Base-by-base conservation (phyloP, 2,113 vertebrate species). In the Grus americana region DNA sequence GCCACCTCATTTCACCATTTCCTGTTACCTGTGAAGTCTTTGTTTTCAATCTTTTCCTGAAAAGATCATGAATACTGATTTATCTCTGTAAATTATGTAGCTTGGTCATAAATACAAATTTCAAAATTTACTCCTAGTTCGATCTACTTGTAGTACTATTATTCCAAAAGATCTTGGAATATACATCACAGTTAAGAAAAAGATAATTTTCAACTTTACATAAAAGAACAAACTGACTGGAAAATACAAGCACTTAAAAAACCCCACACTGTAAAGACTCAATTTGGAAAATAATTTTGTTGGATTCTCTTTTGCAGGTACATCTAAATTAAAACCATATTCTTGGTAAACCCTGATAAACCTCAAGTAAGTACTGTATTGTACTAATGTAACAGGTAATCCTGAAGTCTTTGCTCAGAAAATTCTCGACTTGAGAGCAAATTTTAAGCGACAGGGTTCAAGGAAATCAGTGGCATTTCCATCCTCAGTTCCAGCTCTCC, bases 171-270 rank as follows among this genome's bases (percentile, higher is more conserved):
- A 85, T 42, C 65, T 91, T 62, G 74, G 76, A 94, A 81, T 92
- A 91, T 30, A 92, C 34, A 93, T 63, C 58, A 86, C 22, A 57
- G 44, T 88, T 90, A 74, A 79, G 79, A 71, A 93, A 65, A 95
- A 78, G 26, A 9, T 23, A 38, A 88, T 83, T 96, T 97, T 88
- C 63, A 91, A 88, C 38, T 88, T 91, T 75, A 55, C 67, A 79
- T 74, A 75, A 93, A 93, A 93, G 95, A 97, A 91, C 95, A 97
- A 97, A 97, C 94, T 96, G 94, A 97, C 94, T 97, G 94, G 96
- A 97, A 97, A 97, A 97, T 85, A 75, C 9, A 75, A 81, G 40
- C 17, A 54, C 42, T 89, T 70, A 8, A 75, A 82, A 82, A 7
- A 1, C 26, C 9, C 18, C 30, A 55, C 32, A 82, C 22, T 24